Evolutionary conservation across 2,113 vertebrate species (phyloP), one percentile per base, ranked within the genome.

Genomic region (Hippocampus mohnikei): DNA sequence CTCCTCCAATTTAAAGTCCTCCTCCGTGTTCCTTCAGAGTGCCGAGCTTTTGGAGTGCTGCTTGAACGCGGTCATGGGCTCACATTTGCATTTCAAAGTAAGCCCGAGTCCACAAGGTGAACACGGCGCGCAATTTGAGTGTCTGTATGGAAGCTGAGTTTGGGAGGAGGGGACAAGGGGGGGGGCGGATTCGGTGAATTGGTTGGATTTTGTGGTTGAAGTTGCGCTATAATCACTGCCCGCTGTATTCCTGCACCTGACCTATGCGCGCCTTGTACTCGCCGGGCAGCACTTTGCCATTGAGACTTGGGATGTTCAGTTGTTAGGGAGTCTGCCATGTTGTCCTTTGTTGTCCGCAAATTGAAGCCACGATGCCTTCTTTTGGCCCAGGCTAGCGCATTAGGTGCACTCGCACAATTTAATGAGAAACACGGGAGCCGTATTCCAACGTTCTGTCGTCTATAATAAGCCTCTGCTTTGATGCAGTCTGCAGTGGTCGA

Each of bases 1-100:
- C 66, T 69, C 66, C 62, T 74, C 29, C 73, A 70, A 72, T 81
- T 74, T 55, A 41, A 25, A 66, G 46, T 65, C 61, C 55, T 59
- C 40, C n/a, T 42, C 1, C 2, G 12, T 61, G 21, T 61, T 40
- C n/a, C 3, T 33, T 67, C 18, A 33, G 6, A 61, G 41, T 15
- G 55, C 41, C 62, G 20, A 21, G 58, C 29, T 52, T 53, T 53
- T 69, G 8, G 29, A 46, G 20, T n/a, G 25, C 44, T 16, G 60
- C 23, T 69, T 23, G 16, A 12, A 46, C 59, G 52, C 42, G 53
- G 52, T 67, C 80, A 73, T 20, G 21, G 25, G 20, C 1, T 1
- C 3, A 42, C 13, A 74, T 73, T 67, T 53, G 46, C 67, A 64
- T 71, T 62, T 73, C 37, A 71, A 53, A 73, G 67, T 23, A 46